phyloP scores from a whole-genome alignment of 2,888 invertebrate species.

The Polyommatus icarus region DNA sequence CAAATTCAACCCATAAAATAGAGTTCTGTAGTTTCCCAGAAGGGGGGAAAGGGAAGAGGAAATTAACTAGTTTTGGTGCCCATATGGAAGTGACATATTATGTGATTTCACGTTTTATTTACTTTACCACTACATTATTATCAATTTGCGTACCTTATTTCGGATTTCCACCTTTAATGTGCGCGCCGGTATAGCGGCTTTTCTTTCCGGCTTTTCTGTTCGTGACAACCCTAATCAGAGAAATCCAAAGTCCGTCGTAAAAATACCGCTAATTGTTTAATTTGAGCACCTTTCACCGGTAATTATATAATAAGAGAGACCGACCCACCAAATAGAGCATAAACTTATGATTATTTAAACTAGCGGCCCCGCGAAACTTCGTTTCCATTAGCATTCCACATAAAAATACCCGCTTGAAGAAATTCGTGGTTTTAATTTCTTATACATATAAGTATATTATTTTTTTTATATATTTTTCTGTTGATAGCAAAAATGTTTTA shows the following conservation, averaged over 20 bases:
- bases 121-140: too few species aligned
- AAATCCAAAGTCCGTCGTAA: conserved; percentile 28
- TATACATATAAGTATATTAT: background rate
- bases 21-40: too few species aligned
- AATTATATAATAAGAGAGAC: conserved; percentile 36
- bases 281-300: conserved; percentile 37
- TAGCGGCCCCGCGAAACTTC: background rate
- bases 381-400: background rate
- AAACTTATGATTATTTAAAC: conserved; percentile 25
- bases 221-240: background rate
- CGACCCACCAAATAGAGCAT: conserved; percentile 34
- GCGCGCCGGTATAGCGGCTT: background rate
- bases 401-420: background rate
- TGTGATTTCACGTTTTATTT: too few species aligned
- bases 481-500: background rate
- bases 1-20: too few species aligned
- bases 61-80: too few species aligned
- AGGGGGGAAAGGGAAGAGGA: too few species aligned
- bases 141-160: background rate
- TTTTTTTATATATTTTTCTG: background rate
- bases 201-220: background rate
- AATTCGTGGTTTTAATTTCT: background rate
- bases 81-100: too few species aligned
- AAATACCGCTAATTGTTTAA: conserved; percentile 35
- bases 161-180: background rate